Base-by-base conservation (phyloP, 2,888 invertebrate genomes). In the Teleiodes luculella region DNA sequence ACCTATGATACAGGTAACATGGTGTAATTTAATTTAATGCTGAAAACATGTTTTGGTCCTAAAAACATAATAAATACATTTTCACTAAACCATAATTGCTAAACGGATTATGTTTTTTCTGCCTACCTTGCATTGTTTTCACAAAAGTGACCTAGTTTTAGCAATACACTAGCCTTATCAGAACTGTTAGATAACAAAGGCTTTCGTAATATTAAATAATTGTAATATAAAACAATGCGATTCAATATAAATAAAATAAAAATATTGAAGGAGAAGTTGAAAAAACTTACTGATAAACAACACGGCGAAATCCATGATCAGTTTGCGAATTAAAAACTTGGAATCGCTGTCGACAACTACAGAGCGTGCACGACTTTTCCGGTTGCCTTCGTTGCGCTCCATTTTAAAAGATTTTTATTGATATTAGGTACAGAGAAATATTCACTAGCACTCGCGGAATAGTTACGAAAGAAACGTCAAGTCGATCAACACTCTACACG, bases 271-370 rank as follows among this genome's bases (percentile, higher is more conserved):
- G 13, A 28, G 28, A 10, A 43, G 36, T 49, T 36, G 5, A 13
- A 55, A 14, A 18, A 62, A 92, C 93, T 93, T 84, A 95, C 95
- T 93, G 74, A 93, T 90, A 71, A 92, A 89, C 57, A 95, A 74
- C 67, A 95, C 92, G 57, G 90, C 68, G 68, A 94, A 87, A 88
- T 95, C 95, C 75, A 93, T 80, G 62, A 92, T 73, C 65, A 94
- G 90, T 86, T 94, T 94, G 70, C 91, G 90, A 69, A 94, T 75
- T 68, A 93, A 84, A 65, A 86, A 82, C 75, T 83, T 90, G 41
- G 91, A 86, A 65, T 92, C 91, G 69, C 90, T 86, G 71, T 92
- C 92, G 83, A 91, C 89, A 47, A 82, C 82, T 58, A 83, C 76
- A 16, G 83, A 78, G 66, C 83, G 81, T 52, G 68, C 76, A 60